These are phyloP conservation scores for Urocyon cinereoargenteus DNA, from an alignment of 2,797 vertebrate species.

Conservation along the genomic window DNA sequence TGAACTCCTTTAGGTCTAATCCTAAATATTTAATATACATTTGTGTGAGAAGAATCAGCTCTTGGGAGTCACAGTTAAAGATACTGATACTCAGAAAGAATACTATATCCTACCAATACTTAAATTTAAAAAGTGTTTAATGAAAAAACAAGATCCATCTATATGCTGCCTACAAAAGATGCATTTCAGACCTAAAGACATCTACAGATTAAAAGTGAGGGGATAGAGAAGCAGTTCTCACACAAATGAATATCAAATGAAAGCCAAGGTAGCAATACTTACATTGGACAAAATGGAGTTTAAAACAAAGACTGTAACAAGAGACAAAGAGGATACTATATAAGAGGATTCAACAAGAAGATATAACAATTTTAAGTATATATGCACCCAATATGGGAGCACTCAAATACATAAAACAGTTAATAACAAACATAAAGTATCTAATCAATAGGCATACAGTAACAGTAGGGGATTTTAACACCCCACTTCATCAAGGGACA, in stretches of 20 bases:
- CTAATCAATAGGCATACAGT: neutral
- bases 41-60: neutral
- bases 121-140: neutral
- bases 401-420: neutral
- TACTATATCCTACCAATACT: neutral
- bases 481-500: neutral
- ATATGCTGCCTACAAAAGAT: neutral
- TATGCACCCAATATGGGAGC: neutral
- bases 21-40: neutral
- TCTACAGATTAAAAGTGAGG: neutral
- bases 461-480: neutral
- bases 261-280: neutral
- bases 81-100: neutral
- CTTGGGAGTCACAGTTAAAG: neutral
- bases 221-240: neutral
- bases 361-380: neutral
- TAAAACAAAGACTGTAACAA: neutral
- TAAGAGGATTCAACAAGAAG: neutral
- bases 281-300: neutral
- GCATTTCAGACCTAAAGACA: neutral
- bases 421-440: neutral
- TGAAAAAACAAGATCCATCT: neutral
- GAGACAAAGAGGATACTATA: neutral
- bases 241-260: neutral
- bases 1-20: neutral